These are phyloP conservation scores for Fistularia commersonii DNA, from an alignment of 2,797 vertebrate genomes.

Conservation along the genomic window DNA sequence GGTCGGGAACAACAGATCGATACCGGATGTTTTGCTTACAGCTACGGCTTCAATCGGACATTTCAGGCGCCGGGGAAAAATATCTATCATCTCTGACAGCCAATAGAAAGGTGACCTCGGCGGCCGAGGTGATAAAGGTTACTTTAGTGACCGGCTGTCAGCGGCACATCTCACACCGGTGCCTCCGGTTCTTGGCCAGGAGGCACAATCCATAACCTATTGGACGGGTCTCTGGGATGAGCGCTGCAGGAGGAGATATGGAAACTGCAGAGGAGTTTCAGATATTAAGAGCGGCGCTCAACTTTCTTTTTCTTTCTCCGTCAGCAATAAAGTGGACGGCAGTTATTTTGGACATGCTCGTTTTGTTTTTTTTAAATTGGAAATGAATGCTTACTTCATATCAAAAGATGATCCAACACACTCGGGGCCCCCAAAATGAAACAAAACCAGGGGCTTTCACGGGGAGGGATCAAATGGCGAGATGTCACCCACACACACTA, in stretches of 20 bases:
- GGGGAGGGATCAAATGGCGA: no score
- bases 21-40: conserved; percentile 47
- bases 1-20: conserved; percentile 57
- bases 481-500: no score
- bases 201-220: conserved; percentile 64
- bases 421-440: no score
- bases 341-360: neutral
- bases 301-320: neutral
- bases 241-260: conserved; percentile 61
- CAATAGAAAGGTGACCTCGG: conserved; percentile 64
- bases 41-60: conserved; percentile 46
- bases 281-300: conserved; percentile 22
- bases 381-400: no score
- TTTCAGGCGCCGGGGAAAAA: conserved; percentile 39
- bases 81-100: conserved; percentile 61
- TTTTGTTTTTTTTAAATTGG: neutral
- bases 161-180: conserved; percentile 43
- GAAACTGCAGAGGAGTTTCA: conserved; percentile 46
- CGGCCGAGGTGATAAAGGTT: conserved; percentile 67
- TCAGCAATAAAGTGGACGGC: neutral
- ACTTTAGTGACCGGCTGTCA: conserved; percentile 69
- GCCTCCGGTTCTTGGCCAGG: conserved; percentile 50
- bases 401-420: no score
- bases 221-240: conserved; percentile 53
- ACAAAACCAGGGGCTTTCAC: no score